A percentile compares a stretch with the other conserved stretches of the same genome.
These are phyloP conservation scores for Cybosia mesomella DNA, from an alignment of 2,888 invertebrate genomes.

Conservation along the genomic window DNA sequence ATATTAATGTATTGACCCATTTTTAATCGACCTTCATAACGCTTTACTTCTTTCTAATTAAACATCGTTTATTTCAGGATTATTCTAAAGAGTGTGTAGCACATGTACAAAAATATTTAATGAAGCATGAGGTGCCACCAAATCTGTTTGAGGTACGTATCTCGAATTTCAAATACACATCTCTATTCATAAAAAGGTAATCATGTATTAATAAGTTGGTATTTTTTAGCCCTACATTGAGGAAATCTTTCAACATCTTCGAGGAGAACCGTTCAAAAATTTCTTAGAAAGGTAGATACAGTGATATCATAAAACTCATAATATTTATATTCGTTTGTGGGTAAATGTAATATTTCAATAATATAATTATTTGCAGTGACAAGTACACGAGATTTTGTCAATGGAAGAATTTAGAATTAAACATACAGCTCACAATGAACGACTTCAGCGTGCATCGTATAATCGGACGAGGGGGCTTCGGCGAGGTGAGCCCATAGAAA, in stretches of 20 bases:
- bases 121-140: conserved; percentile 98
- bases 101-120: conserved; percentile 98
- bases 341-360: conserved; percentile 32
- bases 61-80: conserved; percentile 90
- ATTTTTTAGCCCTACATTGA: conserved; percentile 98
- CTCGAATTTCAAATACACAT: background rate
- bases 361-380: conserved; percentile 90
- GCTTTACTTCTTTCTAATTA: conserved; percentile 39
- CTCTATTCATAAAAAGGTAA: background rate
- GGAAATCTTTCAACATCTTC: conserved; percentile 99
- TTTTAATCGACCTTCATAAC: conserved; percentile 39
- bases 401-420: conserved; percentile 99
- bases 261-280: conserved; percentile 98
- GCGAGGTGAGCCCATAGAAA: conserved; percentile 88
- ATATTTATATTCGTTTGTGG: background rate
- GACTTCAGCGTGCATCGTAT: conserved; percentile 99
- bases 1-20: conserved; percentile 2
- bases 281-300: conserved; percentile 99
- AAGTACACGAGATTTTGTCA: conserved; percentile 99
- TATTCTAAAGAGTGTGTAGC: conserved; percentile 99
- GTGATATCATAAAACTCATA: background rate
- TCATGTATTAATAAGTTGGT: conserved; percentile 11
- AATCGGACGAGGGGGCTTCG: conserved; percentile 99
- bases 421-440: conserved; percentile 99
- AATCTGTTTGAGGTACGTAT: conserved; percentile 97